These are phyloP conservation scores for Malachius bipustulatus DNA, from an alignment of 2,888 invertebrate genomes.

Conservation along the genomic window DNA sequence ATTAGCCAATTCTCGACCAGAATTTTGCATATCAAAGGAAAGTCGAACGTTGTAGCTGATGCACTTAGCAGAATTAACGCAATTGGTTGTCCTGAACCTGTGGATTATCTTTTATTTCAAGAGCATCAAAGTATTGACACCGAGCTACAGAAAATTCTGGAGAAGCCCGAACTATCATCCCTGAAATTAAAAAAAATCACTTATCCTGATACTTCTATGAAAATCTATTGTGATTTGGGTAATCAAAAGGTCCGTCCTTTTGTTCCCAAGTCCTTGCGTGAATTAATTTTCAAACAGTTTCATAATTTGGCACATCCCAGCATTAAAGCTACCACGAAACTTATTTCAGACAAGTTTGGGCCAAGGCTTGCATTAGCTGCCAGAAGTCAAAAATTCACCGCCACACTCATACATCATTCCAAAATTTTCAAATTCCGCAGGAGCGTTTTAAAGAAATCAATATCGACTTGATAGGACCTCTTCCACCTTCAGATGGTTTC, in stretches of 20 bases:
- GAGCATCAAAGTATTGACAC: constrained; percentile 12
- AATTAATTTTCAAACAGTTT: no score
- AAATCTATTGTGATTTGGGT: constrained; percentile 4
- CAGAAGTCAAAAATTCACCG: no score
- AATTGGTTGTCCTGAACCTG: constrained; percentile 11
- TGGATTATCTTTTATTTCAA: constrained; percentile 12
- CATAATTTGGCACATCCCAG: no score
- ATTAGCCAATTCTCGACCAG: constrained; percentile 30
- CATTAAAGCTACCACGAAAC: no score
- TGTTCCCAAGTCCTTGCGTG: neutral
- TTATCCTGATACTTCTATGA: neutral
- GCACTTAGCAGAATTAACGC: constrained; percentile 23
- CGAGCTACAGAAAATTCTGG: constrained; percentile 7
- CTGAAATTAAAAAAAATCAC: constrained; percentile 4
- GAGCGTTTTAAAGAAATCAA: constrained; percentile 24
- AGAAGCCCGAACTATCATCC: neutral
- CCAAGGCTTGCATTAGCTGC: no score
- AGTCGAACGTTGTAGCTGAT: constrained; percentile 29
- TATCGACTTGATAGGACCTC: constrained; percentile 24
- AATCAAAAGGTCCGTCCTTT: neutral
- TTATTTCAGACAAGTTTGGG: no score
- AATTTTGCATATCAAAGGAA: no score
- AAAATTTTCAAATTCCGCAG: no score
- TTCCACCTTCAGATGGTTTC: constrained; percentile 17
- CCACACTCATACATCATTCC: no score